These are phyloP conservation scores for Indicator maculatus DNA, from an alignment of 2,113 vertebrate genomes.

Conservation along the genomic window DNA sequence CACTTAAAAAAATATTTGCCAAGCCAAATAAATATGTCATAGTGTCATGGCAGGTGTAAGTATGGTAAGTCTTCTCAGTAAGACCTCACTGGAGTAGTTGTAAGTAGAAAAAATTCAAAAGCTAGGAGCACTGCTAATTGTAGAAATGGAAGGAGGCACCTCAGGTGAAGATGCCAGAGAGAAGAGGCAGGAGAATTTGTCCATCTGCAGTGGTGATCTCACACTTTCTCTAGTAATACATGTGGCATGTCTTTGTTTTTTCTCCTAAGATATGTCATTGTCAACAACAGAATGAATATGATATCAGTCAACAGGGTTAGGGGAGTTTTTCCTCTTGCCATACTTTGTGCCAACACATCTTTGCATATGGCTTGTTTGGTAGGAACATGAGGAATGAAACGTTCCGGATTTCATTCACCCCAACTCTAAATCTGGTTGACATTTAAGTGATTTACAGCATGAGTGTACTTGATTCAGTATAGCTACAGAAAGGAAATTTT, in stretches of 20 bases:
- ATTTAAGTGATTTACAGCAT: conserved; percentile 21
- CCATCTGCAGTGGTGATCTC: not conserved
- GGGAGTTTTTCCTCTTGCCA: not conserved
- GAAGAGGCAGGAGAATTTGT: not conserved
- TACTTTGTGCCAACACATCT: not conserved
- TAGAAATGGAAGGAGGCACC: not conserved
- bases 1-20: not conserved
- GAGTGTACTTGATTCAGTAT: not conserved
- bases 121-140: not conserved
- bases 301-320: not conserved
- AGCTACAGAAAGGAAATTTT: conserved; percentile 55
- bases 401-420: conserved; percentile 8
- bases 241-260: not conserved
- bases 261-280: not conserved
- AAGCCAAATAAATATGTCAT: not conserved
- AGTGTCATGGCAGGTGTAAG: not conserved
- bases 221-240: not conserved
- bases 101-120: not conserved
- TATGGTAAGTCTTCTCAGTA: not conserved
- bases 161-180: not conserved
- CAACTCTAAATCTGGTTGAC: conserved; percentile 16
- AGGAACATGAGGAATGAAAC: not conserved
- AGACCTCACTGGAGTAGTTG: not conserved
- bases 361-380: conserved; percentile 1
- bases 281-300: not conserved